Evolutionary conservation across 2,888 invertebrate genomes (phyloP), one percentile per base, ranked within the genome.

Genomic region (Caenorhabditis sp.): DNA sequence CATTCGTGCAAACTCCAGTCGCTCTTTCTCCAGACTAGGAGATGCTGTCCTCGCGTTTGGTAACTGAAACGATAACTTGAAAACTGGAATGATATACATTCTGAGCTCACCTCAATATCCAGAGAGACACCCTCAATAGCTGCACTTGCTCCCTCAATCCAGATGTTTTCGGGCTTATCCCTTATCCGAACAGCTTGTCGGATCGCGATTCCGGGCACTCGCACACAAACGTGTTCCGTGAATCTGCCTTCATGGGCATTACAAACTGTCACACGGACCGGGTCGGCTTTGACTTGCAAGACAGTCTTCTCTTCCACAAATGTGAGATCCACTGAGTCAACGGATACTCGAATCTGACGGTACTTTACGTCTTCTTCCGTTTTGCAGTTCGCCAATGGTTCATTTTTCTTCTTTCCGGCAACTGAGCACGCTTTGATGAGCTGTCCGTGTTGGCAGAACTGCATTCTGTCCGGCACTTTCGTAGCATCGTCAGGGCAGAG

Each of bases 401-500:
- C 76, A 35, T 61, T 68, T 20, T 47, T 67, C 24, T 28, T 28
- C 15, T 68, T 81, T 15, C 71, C 71, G 8, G 81, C 70, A 1
- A 71, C 47, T 20, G 70, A 67, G 24, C 81, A 81, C 0, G 77
- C 68, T 24, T 70, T 70, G 5, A 56, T 70, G 4, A 85, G 67
- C 35, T 85, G 77, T 32, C 86, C 86, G 85, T 94, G 94, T 76
- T 93, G 93, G 87, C 94, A 94, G 64, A 92, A 85, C 64, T 92
- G 90, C 83, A 92, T 94, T 13, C 95, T 94, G 87, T 95, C 95
- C 0, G 98, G 96, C 8, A 96, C 95, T 85, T 95, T 95, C 61
- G 97, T 93, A 90, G 95, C 95, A 92, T 98, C 97, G 93, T 98
- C 98, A 1, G 95, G 94, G 92, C 97, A 97, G 68, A 95, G 94